Evolutionary conservation across 2,888 invertebrate genomes (phyloP), one percentile per base, ranked within the genome.

Genomic region (Leptarthrus brevirostris): DNA sequence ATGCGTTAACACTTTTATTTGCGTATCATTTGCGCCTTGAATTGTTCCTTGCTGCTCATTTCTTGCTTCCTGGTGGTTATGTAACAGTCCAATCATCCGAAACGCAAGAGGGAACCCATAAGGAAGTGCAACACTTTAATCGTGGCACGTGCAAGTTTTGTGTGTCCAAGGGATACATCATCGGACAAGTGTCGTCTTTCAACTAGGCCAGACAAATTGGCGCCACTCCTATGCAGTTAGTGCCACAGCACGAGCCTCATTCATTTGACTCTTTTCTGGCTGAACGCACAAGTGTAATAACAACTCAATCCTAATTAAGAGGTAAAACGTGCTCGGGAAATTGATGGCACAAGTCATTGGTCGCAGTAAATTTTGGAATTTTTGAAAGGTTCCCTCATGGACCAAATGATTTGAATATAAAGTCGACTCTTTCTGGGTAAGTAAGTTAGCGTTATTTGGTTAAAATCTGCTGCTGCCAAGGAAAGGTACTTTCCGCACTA

Each of bases 11-110:
- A 47, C 73, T 58, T 76, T 71, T 76, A 76, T 76, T 74, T 76
- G 74, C 76, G 71, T 76, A 76, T 76, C 76, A 76, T 74, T 76
- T 76, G 49, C 34, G 8, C 18, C 20, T 12, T 18, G 18, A 20
- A 5, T 40, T 36, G 14, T 16, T 58, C n/a, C 10, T n/a, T 14
- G 30, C 30, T 44, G 26, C 10, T 44, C 16, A 16, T 12, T 36
- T 44, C 24, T 72, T 12, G 24, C n/a, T 56, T 20, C 44, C 20
- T 47, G 6, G 2, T 49, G 64, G 8, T 52, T 49, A 12, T 69
- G 52, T 22, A 6, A 16, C n/a, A n/a, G n/a, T n/a, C 49, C 24
- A 49, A 69, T 52, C 49, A 40, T 40, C 40, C 44, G 64, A 22
- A 36, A 18, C 14, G 30, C 12, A 10, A 8, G 47, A 44, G 53